Evolutionary conservation across 2,113 vertebrate genomes (phyloP).

Genomic region (Pandion haliaetus): DNA sequence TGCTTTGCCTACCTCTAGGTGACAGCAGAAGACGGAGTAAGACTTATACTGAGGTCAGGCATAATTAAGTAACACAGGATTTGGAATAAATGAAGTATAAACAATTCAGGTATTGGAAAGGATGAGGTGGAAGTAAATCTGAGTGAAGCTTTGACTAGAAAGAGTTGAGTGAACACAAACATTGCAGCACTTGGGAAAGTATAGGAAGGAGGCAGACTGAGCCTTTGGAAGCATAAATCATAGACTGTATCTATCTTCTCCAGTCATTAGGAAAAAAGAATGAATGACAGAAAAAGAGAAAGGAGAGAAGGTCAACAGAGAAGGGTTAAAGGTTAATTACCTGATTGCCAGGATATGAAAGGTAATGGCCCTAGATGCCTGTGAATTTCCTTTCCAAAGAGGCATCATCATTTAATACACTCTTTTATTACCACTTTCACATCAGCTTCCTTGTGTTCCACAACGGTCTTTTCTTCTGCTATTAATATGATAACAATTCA

Average conservation of each 20-base stretch:
- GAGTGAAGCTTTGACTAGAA: neutral
- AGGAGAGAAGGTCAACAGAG: conserved; percentile 24
- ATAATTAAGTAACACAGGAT: neutral
- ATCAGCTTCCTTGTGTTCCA: neutral
- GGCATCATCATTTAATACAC: conserved; percentile 16
- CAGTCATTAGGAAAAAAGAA: conserved; percentile 28
- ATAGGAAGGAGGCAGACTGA: neutral
- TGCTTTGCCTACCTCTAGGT: neutral
- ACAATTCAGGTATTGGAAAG: neutral
- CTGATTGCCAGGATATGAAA: conserved; percentile 48
- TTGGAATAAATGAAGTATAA: neutral
- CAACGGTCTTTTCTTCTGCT: neutral
- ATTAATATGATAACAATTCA: neutral
- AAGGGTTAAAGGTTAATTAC: conserved; percentile 55
- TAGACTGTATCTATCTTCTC: neutral
- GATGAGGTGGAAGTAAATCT: neutral
- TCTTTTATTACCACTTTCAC: conserved; percentile 3
- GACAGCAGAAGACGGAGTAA: neutral
- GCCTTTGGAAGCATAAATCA: neutral
- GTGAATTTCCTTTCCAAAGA: conserved; percentile 35
- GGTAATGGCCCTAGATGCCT: conserved; percentile 35
- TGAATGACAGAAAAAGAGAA: conserved; percentile 40
- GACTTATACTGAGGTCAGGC: neutral
- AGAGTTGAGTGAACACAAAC: neutral
- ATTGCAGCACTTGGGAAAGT: neutral